Conservation (phyloP, 2,888 invertebrate species). For the Oscheius sp. region DNA sequence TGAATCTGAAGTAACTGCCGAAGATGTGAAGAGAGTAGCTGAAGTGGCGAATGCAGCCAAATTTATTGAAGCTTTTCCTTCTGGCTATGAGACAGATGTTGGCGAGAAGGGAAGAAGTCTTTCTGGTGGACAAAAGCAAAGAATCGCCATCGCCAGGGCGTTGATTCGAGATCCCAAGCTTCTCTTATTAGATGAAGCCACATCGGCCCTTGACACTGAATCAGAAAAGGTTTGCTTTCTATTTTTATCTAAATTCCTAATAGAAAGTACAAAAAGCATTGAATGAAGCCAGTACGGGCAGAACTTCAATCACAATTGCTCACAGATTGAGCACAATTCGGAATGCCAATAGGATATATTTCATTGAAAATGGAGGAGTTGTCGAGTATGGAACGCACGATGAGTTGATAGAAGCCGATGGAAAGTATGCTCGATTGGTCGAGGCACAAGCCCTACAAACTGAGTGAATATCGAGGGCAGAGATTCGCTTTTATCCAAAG, state of each 20-base stretch:
- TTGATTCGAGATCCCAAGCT: slow-evolving; percentile 45
- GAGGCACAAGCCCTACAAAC: slow-evolving; percentile 30
- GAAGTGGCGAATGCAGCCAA: slow-evolving; percentile 46
- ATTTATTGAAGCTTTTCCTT: slow-evolving; percentile 54
- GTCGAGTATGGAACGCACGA: slow-evolving; percentile 55
- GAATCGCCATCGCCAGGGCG: slow-evolving; percentile 54
- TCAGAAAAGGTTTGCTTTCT: slow-evolving; percentile 44
- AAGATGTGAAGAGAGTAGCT: slow-evolving; percentile 48
- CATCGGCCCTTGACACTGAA: slow-evolving; percentile 49
- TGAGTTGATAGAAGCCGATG: slow-evolving; percentile 46
- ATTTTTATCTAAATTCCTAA: background rate
- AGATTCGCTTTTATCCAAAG: too few species aligned
- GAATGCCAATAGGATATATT: slow-evolving; percentile 40
- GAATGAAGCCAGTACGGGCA: slow-evolving; percentile 38
- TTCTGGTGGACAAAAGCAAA: slow-evolving; percentile 54
- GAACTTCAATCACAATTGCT: slow-evolving; percentile 50
- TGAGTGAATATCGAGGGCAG: too few species aligned
- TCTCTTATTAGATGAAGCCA: slow-evolving; percentile 55
- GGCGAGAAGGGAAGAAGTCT: slow-evolving; percentile 38
- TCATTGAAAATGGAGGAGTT: slow-evolving; percentile 47
- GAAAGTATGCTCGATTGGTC: slow-evolving; percentile 50
- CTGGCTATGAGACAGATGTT: slow-evolving; percentile 40
- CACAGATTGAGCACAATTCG: slow-evolving; percentile 36
- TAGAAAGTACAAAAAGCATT: slow-evolving; percentile 46
- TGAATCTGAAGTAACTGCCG: slow-evolving; percentile 29